phyloP scores from a whole-genome alignment of 1,140 invertebrate genomes.

The Bradysia coprophila region DNA sequence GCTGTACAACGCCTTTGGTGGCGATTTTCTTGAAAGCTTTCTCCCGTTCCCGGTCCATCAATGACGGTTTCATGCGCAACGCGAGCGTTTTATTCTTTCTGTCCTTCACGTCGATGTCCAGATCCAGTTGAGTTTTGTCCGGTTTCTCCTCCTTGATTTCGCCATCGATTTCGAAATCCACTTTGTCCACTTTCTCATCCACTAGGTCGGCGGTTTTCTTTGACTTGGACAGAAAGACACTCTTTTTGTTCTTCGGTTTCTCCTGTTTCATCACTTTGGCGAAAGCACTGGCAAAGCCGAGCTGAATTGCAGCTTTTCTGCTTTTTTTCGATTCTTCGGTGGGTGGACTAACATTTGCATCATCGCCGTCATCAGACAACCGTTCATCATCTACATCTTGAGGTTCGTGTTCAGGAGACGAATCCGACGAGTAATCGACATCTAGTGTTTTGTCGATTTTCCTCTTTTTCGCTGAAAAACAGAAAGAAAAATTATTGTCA shows the following conservation, averaged over 20 bases:
- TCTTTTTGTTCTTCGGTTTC: constrained; percentile 55
- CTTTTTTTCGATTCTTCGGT: no score
- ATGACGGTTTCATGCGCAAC: constrained; percentile 52
- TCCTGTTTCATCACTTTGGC: constrained; percentile 51
- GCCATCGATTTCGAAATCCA: constrained; percentile 30
- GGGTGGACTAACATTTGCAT: no score
- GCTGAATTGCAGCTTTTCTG: no score
- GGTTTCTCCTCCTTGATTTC: constrained; percentile 25
- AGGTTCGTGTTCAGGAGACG: neutral
- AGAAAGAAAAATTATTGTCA: no score
- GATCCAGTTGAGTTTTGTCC: constrained; percentile 18
- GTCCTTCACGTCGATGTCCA: constrained; percentile 16
- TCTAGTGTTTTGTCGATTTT: no score
- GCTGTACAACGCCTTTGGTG: constrained; percentile 76
- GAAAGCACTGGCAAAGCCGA: constrained; percentile 52
- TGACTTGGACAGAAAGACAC: constrained; percentile 50
- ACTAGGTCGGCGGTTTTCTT: constrained; percentile 41
- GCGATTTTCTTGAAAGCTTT: constrained; percentile 60
- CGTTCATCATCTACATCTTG: neutral
- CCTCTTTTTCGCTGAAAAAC: no score
- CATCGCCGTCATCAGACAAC: neutral
- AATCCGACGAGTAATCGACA: no score
- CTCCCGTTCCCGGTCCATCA: constrained; percentile 53
- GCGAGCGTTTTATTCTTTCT: constrained; percentile 35
- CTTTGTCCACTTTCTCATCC: constrained; percentile 19